Base-by-base conservation (phyloP, 92 coral and sea anemone genomes). In the Phenganax marumi region DNA sequence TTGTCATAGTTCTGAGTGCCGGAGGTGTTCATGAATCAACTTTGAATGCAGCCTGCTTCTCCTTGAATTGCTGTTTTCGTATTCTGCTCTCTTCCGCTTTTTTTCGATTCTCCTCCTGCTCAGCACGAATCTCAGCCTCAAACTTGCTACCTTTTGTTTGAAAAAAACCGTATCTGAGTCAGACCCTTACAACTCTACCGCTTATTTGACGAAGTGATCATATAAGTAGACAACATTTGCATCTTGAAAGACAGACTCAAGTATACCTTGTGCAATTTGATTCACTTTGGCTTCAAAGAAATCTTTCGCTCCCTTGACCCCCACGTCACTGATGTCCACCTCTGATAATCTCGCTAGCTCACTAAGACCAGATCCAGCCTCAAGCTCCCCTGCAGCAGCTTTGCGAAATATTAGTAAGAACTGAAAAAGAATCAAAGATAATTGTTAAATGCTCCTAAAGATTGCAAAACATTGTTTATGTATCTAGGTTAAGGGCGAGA, bases 351-450 rank as follows among this genome's bases (percentile, higher is more conserved):
- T 85, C n/a, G 96, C 98, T 75, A 95, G 90, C 61, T 89, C 85
- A 61, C 93, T 74, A 7, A 95, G 88, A 10, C 97, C 98, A 8
- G 98, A 95, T 43, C 84, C 98, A 22, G 56, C 97, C 0, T 47
- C 87, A 5, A 95, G 92, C 72, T 95, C 98, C 1, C 98, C 98
- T 43, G 98, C 98, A 2, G 87, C 94, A 0, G 98, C 96, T 91
- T 95, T 95, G 17, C 97, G 97, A 86, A 95, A 95, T 72, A 95
- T 91, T 82, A 95, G 81, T 79, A 95, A 91, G 76, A 95, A 95
- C 98, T 95, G 86, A 23, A 83, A 85, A 86, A 26, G 50, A 50
- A 62, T 70, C 9, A 68, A 19, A 46, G 43, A 5, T 33, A 14
- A 6, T 58, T 58, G 65, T 18, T 16, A 58, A 16, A 58, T 7